These are phyloP conservation scores for Drosophila incognita DNA, from an alignment of 2,888 invertebrate species.

Conservation along the genomic window DNA sequence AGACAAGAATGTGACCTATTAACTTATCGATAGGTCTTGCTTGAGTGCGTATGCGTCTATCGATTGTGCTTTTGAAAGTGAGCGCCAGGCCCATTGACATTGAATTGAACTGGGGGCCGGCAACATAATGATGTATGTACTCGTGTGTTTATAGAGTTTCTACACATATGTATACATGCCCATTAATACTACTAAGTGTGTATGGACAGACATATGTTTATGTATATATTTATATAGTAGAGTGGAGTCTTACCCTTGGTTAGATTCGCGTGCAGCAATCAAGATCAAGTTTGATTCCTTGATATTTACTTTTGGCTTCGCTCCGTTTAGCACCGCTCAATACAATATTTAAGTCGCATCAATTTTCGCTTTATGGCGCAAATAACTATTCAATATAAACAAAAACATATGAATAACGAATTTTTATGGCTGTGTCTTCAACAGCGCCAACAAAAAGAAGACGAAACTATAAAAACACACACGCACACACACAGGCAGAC, in stretches of 20 bases:
- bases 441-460: slow-evolving; percentile 10
- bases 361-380: slow-evolving; percentile 27
- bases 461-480: slow-evolving; percentile 29
- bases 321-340: slow-evolving; percentile 31
- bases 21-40: slow-evolving; percentile 44
- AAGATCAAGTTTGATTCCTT: slow-evolving; percentile 56
- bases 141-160: neutral
- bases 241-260: slow-evolving; percentile 55
- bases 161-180: neutral
- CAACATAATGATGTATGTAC: neutral
- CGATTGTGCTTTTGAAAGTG: slow-evolving; percentile 50
- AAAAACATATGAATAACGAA: slow-evolving; percentile 18
- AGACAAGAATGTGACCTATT: neutral
- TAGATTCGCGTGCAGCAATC: slow-evolving; percentile 53
- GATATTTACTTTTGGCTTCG: slow-evolving; percentile 31
- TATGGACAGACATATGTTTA: neutral
- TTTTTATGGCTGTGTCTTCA: slow-evolving; percentile 29
- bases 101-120: slow-evolving; percentile 28
- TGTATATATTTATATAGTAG: slow-evolving; percentile 4
- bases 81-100: slow-evolving; percentile 49
- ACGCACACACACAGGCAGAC: slow-evolving; percentile 1
- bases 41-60: slow-evolving; percentile 29
- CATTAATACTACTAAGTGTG: neutral
- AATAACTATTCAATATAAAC: slow-evolving; percentile 35
- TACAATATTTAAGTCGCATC: slow-evolving; percentile 22